A percentile compares a stretch with the other conserved stretches of the same genome.
Conservation (phyloP, 2,113 vertebrate species). For the Hassar affinis region DNA sequence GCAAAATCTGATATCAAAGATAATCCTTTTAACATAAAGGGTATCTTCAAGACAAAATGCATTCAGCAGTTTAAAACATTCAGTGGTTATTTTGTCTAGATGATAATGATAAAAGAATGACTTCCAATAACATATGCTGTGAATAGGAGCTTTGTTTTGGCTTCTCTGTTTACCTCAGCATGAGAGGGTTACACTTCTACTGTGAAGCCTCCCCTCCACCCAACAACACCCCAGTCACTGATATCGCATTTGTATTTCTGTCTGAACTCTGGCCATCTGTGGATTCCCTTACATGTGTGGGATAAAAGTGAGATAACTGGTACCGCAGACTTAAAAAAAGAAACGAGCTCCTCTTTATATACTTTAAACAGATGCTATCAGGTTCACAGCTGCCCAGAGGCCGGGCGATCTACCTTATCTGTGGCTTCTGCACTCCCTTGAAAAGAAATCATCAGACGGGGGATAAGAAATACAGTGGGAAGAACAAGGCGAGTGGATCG, state of each 20-base stretch:
- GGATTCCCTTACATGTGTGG: constrained; percentile 60
- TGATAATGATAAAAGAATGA: constrained; percentile 53
- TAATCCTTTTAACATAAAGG: constrained; percentile 49
- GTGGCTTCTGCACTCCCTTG: constrained; percentile 60
- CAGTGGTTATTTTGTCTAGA: constrained; percentile 66
- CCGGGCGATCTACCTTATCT: constrained; percentile 62
- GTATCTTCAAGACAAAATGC: constrained; percentile 43
- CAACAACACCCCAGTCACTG: constrained; percentile 40
- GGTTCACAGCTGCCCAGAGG: constrained; percentile 66
- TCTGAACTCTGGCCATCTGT: constrained; percentile 63
- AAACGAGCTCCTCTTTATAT: constrained; percentile 57
- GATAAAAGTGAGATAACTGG: constrained; percentile 63
- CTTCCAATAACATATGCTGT: constrained; percentile 48
- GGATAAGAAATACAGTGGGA: constrained; percentile 37
- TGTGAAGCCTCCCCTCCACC: constrained; percentile 33
- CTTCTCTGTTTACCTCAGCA: constrained; percentile 56
- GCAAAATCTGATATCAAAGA: constrained; percentile 57
- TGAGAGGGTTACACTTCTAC: constrained; percentile 45
- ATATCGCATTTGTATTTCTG: constrained; percentile 62
- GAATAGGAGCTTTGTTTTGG: constrained; percentile 51
- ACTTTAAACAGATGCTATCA: constrained; percentile 73
- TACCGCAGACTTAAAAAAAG: constrained; percentile 61
- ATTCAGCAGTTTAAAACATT: constrained; percentile 58
- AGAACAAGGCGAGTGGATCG: constrained; percentile 43
- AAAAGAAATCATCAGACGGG: constrained; percentile 66